Conservation (phyloP, 2,797 vertebrate species). For the Cryptoprocta ferox region DNA sequence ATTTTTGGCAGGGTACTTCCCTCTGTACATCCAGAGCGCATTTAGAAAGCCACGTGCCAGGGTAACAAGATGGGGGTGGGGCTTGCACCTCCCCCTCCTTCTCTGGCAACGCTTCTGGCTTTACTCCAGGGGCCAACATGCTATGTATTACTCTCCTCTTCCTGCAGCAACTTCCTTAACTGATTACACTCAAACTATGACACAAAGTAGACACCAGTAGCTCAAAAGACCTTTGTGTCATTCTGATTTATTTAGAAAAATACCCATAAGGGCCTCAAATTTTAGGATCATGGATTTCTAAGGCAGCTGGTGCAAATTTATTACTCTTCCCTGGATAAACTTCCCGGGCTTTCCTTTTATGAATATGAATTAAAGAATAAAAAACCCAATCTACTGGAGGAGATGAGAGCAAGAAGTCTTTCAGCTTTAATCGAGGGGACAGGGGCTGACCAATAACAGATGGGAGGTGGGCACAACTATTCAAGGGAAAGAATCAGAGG, state of each 20-base stretch:
- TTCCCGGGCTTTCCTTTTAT: conserved; percentile 14
- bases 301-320: neutral
- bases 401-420: neutral
- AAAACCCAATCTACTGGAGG: neutral
- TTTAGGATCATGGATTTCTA: conserved; percentile 38
- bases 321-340: neutral
- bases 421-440: conserved; percentile 13
- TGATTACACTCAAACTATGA: neutral
- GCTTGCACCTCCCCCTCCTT: neutral
- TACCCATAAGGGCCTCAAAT: neutral
- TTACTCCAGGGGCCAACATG: neutral
- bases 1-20: neutral
- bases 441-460: neutral
- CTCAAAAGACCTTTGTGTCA: neutral
- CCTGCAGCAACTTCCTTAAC: neutral
- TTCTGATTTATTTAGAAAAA: conserved; percentile 6
- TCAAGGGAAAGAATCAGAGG: neutral
- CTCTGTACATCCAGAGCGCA: neutral
- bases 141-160: neutral
- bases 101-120: neutral
- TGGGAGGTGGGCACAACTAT: neutral
- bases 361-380: neutral
- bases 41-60: neutral
- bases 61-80: neutral
- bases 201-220: neutral